Base-by-base conservation (phyloP, 1,140 invertebrate genomes). In the Aphelenchoides besseyi region DNA sequence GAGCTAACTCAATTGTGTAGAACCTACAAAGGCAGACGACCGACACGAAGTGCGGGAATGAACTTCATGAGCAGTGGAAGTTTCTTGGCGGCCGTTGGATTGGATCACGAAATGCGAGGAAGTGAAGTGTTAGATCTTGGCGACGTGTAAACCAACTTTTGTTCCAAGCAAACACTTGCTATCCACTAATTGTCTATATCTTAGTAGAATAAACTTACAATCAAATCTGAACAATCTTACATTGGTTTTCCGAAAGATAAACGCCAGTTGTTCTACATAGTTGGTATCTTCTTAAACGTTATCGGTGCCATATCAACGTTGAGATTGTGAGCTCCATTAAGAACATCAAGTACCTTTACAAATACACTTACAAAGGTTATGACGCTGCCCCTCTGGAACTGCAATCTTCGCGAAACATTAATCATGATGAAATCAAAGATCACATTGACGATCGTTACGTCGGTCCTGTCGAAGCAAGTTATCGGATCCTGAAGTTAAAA, bases 1-100 rank as follows among this genome's bases (percentile, higher is more conserved):
- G 55, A 59, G 55, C 32, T 59, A 33, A 18, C 5, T 59, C 55
- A 59, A 59, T 16, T 59, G 5, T 59, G 55, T 18, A 5, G 55
- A 12, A 29, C 32, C 12, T 59, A 59, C 55, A 59, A 59, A 33
- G 55, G 55, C 18, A 5, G 55, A 5, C 55, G 55, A 8, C 55
- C 55, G 5, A n/a, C n/a, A n/a, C 55, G 55, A 8, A 16, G 12
- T 33, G 32, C 55, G 5, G 32, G 55, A 8, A 8, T 59, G 5
- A 23, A 23, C 18, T 33, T 59, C 26, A 59, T 59, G 55, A 18
- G 55, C 18, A 23, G 5, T 23, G 5, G 5, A 12, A 5, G 18
- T 5, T 59, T 59, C 55, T 23, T 59, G 5, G 55, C 55, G 5
- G 5, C 5, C 55, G 18, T 59, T 33, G 41, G 41, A 48, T 23